phyloP scores from a whole-genome alignment of 2,888 invertebrate species.

The Drosophila villosipedis region DNA sequence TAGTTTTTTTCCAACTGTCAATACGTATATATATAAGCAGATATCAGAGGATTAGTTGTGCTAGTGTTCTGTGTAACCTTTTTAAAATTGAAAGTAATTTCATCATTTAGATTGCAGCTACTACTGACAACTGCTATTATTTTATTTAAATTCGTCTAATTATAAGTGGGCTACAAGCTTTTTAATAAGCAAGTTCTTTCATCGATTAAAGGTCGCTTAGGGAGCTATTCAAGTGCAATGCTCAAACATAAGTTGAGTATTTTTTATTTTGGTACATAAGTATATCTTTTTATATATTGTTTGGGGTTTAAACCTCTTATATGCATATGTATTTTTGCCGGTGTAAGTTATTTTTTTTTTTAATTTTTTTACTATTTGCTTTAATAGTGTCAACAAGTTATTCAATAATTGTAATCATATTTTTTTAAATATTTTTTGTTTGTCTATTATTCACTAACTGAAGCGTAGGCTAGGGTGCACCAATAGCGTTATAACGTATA shows the following conservation, averaged over 20 bases:
- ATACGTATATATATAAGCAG: constrained; percentile 23
- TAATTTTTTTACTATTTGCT: constrained; percentile 16
- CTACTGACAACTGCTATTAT: constrained; percentile 39
- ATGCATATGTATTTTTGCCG: constrained; percentile 50
- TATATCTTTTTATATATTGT: constrained; percentile 21
- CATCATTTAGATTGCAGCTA: constrained; percentile 23
- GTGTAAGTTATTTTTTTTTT: constrained; percentile 33
- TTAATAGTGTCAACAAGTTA: constrained; percentile 68
- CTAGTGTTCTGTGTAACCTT: constrained; percentile 25
- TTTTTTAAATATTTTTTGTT: constrained; percentile 5
- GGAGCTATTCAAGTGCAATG: constrained; percentile 37
- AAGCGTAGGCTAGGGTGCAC: constrained; percentile 70
- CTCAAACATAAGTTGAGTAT: constrained; percentile 48
- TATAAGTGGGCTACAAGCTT: constrained; percentile 66
- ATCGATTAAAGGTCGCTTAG: constrained; percentile 63
- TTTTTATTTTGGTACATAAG: constrained; percentile 41
- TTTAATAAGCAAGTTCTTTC: constrained; percentile 62
- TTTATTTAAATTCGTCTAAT: constrained; percentile 77
- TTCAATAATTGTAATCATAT: constrained; percentile 46
- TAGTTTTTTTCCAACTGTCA: not conserved
- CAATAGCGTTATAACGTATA: constrained; percentile 55
- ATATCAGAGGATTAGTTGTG: constrained; percentile 32
- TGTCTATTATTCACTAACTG: constrained; percentile 61
- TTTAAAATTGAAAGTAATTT: constrained; percentile 4
- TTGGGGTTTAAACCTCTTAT: constrained; percentile 34